A percentile compares a stretch with the other conserved stretches of the same genome.
Conservation (phyloP, 2,113 vertebrate genomes). For the Sander lucioperca region DNA sequence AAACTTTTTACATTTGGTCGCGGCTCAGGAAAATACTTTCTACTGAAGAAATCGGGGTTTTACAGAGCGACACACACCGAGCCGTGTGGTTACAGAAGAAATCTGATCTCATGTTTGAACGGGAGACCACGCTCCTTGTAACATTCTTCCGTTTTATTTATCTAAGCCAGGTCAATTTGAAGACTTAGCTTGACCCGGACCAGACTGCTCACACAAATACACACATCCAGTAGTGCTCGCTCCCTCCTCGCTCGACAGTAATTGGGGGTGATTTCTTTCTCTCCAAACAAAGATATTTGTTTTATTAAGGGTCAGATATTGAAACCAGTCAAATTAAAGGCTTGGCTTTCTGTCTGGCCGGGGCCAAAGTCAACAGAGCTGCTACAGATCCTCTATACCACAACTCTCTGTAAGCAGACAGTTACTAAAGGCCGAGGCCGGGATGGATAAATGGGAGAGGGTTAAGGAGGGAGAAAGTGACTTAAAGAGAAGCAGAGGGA, state of each 20-base stretch:
- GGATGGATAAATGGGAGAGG: constrained; percentile 38
- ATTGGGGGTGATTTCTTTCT: constrained; percentile 80
- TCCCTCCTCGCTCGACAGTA: constrained; percentile 46
- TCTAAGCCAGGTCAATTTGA: constrained; percentile 74
- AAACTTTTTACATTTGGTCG: constrained; percentile 26
- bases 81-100: constrained; percentile 50
- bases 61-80: constrained; percentile 22
- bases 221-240: constrained; percentile 46
- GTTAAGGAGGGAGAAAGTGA: constrained; percentile 47
- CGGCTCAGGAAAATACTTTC: constrained; percentile 43
- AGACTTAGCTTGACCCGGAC: constrained; percentile 62
- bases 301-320: constrained; percentile 84
- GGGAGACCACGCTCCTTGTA: constrained; percentile 51
- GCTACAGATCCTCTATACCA: constrained; percentile 79
- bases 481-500: constrained; percentile 35
- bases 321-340: constrained; percentile 86
- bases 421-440: constrained; percentile 46
- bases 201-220: constrained; percentile 63
- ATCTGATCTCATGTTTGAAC: constrained; percentile 45
- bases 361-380: constrained; percentile 85
- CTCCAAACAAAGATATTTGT: constrained; percentile 86
- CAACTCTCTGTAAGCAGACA: constrained; percentile 74
- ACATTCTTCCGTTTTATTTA: constrained; percentile 71
- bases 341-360: constrained; percentile 77
- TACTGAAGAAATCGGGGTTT: constrained; percentile 9